A percentile compares a stretch with the other conserved stretches of the same genome.
phyloP scores from a whole-genome alignment of 92 coral and sea anemone species.

The Porites divaricata region DNA sequence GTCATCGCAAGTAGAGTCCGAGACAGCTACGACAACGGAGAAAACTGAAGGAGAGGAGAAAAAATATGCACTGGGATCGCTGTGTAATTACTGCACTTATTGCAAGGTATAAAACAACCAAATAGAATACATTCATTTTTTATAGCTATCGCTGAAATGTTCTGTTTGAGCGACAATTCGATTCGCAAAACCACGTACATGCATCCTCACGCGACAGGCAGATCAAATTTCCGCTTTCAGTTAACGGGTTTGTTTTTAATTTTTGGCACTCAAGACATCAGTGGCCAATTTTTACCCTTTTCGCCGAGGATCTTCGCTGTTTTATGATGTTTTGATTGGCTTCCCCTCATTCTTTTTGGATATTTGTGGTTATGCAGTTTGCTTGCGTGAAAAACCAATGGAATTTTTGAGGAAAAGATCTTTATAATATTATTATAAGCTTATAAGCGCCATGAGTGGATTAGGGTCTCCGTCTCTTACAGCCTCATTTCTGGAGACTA shows the following conservation, averaged over 20 bases:
- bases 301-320: no score
- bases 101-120: slow-evolving; percentile 78
- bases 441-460: no score
- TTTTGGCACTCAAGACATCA: neutral
- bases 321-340: no score
- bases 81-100: slow-evolving; percentile 87
- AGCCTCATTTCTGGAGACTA: no score
- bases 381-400: no score
- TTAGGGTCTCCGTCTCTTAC: no score
- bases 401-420: no score
- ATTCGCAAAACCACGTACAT: neutral
- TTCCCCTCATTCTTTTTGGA: no score
- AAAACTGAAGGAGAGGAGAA: slow-evolving; percentile 41
- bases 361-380: no score
- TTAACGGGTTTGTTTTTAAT: neutral
- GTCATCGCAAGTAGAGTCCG: slow-evolving; percentile 11
- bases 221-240: neutral
- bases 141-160: neutral
- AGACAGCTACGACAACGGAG: slow-evolving; percentile 34
- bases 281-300: no score
- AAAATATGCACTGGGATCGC: slow-evolving; percentile 77
- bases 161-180: neutral
- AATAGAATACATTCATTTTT: neutral
- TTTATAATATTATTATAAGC: no score
- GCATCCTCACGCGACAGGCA: neutral